Conservation (phyloP, 2,888 invertebrate genomes). For the Cotesia congregata region DNA sequence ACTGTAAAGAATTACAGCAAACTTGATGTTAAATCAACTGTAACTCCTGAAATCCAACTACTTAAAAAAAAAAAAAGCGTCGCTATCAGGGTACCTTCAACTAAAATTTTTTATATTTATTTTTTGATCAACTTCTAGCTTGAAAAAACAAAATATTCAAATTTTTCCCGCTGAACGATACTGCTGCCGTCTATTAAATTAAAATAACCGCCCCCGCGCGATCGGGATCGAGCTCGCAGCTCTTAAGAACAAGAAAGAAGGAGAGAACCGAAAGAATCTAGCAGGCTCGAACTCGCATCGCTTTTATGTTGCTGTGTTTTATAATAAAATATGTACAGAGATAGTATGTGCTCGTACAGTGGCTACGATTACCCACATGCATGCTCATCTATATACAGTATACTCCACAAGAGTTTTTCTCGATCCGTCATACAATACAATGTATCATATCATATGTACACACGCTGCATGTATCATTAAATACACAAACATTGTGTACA, state of each 20-base stretch:
- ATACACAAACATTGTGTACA: neutral
- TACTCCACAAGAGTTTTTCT: slow-evolving; percentile 54
- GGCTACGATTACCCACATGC: slow-evolving; percentile 47
- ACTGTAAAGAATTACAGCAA: too few relatives aligned
- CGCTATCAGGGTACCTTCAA: neutral
- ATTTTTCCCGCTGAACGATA: slow-evolving; percentile 15
- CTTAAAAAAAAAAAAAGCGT: too few relatives aligned
- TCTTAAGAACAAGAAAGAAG: neutral
- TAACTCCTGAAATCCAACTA: too few relatives aligned
- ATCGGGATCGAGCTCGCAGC: neutral
- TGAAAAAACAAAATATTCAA: neutral
- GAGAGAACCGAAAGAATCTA: slow-evolving; percentile 6
- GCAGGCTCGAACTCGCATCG: neutral
- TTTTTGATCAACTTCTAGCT: neutral
- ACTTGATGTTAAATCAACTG: too few relatives aligned
- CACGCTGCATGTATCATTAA: slow-evolving; percentile 17
- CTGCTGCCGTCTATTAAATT: slow-evolving; percentile 9
- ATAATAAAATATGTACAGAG: slow-evolving; percentile 3
- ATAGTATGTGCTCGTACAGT: neutral
- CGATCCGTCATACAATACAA: slow-evolving; percentile 6
- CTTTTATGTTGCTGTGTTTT: neutral
- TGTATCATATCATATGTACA: slow-evolving; percentile 28
- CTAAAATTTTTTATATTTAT: neutral
- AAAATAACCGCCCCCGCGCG: slow-evolving; percentile 2
- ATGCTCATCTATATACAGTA: slow-evolving; percentile 51